These are phyloP conservation scores for Antidorcas marsupialis DNA, from an alignment of 2,113 vertebrate genomes.

Conservation along the genomic window DNA sequence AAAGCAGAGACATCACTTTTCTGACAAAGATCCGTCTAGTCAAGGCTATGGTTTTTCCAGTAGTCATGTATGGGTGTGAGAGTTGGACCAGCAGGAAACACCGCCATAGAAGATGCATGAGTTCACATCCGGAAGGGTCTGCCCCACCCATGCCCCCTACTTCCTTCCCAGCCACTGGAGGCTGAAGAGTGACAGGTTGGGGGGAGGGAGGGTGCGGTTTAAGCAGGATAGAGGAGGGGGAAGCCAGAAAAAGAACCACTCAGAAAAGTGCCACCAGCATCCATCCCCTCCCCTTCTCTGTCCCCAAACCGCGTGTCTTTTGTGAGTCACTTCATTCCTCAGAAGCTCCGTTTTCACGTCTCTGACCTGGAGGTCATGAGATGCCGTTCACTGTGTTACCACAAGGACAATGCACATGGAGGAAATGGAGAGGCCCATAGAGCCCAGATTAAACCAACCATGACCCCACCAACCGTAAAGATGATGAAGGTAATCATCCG, in stretches of 20 bases:
- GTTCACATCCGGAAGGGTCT: neutral
- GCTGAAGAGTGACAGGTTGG: neutral
- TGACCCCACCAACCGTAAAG: neutral
- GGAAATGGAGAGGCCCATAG: neutral
- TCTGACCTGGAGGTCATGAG: neutral
- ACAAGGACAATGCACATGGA: fast-evolving
- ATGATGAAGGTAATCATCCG: fast-evolving
- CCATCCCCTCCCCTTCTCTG: neutral
- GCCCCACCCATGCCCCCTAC: neutral
- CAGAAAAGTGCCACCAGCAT: neutral
- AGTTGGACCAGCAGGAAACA: neutral
- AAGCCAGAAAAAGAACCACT: neutral
- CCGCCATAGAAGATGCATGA: neutral
- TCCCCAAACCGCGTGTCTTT: neutral
- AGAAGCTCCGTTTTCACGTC: neutral
- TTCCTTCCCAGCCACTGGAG: neutral
- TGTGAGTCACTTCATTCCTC: neutral
- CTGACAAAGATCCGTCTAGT: neutral
- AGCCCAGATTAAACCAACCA: neutral
- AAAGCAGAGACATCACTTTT: neutral
- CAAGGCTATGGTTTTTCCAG: neutral
- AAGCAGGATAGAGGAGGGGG: neutral
- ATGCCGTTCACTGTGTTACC: fast-evolving
- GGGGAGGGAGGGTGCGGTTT: fast-evolving
- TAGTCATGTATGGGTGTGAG: neutral